phyloP scores from a whole-genome alignment of 2,888 invertebrate species.

The Troides aeacus region DNA sequence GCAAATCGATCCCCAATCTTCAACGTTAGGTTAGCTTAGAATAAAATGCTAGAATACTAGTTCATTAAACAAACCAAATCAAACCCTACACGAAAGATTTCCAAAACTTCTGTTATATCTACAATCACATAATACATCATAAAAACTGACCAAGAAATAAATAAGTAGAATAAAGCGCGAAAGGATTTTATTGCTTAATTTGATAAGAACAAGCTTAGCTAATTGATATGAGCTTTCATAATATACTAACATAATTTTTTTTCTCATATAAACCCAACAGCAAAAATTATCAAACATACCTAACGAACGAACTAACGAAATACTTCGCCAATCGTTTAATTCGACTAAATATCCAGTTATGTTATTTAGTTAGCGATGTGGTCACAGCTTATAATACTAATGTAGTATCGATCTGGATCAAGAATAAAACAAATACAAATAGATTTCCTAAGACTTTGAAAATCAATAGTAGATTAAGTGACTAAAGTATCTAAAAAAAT shows the following conservation, averaged over 20 bases:
- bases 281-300: background rate
- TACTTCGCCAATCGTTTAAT: background rate
- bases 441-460: too few relatives aligned
- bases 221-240: constrained; percentile 66
- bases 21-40: background rate
- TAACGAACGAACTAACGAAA: background rate
- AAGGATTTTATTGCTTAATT: constrained; percentile 2
- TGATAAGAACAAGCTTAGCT: constrained; percentile 43
- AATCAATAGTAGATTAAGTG: too few relatives aligned
- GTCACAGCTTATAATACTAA: background rate
- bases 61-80: too few relatives aligned
- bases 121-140: background rate
- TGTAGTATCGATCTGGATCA: too few relatives aligned
- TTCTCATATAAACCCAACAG: background rate
- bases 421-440: too few relatives aligned
- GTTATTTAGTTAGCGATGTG: background rate
- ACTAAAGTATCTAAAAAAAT: background rate
- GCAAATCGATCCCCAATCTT: too few relatives aligned
- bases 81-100: background rate
- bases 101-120: background rate
- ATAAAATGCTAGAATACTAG: background rate
- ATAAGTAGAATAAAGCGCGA: constrained; percentile 1
- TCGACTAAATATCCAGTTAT: background rate
- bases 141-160: background rate
- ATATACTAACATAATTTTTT: background rate